Evolutionary conservation across 2,888 invertebrate species (phyloP).

Genomic region (Drosophila kuntzei): DNA sequence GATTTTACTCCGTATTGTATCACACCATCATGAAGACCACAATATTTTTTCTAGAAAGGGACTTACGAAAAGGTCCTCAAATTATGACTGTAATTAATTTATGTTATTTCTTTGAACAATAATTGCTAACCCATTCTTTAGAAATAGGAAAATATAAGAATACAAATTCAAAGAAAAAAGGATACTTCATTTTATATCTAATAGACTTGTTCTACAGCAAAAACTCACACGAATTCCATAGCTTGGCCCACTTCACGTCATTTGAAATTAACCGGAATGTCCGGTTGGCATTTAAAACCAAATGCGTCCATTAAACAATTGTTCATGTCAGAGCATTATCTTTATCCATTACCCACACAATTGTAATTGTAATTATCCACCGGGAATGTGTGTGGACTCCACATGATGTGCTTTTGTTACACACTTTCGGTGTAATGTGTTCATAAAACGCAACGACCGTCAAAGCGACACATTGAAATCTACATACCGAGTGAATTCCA

Average conservation of each 20-base stretch:
- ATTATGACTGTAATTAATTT: conserved; percentile 36
- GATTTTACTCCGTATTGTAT: conserved; percentile 3
- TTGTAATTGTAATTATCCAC: conserved; percentile 34
- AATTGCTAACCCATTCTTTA: neutral
- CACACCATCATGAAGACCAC: neutral
- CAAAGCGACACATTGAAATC: conserved; percentile 15
- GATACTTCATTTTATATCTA: neutral
- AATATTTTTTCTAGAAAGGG: conserved; percentile 5
- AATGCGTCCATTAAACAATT: conserved; percentile 35
- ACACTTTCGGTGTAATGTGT: neutral
- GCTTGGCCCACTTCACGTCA: neutral
- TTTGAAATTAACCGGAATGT: neutral
- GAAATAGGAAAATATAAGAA: neutral
- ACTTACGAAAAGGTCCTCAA: conserved; percentile 13
- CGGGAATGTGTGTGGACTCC: conserved; percentile 7
- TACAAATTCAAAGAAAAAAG: conserved; percentile 3
- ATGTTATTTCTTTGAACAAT: conserved; percentile 13
- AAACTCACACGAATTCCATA: neutral
- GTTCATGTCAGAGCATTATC: conserved; percentile 45
- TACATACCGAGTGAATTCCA: conserved; percentile 9
- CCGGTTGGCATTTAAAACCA: conserved; percentile 23
- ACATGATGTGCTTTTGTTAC: conserved; percentile 7
- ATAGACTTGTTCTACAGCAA: neutral
- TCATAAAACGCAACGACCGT: conserved; percentile 35
- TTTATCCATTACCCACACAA: conserved; percentile 30